Evolutionary conservation across 2,797 vertebrate genomes (phyloP).

Genomic region (Pampus argenteus): DNA sequence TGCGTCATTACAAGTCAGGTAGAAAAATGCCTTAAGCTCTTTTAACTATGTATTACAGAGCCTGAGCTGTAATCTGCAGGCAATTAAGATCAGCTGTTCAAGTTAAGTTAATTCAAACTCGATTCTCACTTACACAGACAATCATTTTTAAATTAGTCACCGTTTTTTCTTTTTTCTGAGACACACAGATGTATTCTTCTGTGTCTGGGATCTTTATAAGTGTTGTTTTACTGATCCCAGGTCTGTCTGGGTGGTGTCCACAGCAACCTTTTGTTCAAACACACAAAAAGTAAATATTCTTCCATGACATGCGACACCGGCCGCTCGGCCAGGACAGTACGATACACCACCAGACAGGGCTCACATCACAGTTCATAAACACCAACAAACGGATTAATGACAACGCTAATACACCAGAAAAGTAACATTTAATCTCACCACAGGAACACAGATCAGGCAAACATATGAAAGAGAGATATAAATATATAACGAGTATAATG

Average conservation of each 20-base stretch:
- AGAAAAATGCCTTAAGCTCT: constrained; percentile 65
- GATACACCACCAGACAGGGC: neutral
- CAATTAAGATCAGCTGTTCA: constrained; percentile 26
- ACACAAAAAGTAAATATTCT: constrained; percentile 44
- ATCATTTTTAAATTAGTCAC: neutral
- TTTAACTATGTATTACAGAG: constrained; percentile 62
- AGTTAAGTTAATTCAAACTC: constrained; percentile 29
- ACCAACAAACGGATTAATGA: neutral
- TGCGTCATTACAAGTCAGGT: constrained; percentile 70
- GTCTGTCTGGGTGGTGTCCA: constrained; percentile 21
- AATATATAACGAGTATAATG: neutral
- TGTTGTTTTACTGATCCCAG: constrained; percentile 14
- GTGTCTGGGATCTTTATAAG: neutral
- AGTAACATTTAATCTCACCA: neutral
- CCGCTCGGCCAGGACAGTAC: neutral
- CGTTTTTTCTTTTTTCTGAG: neutral
- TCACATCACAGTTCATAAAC: constrained; percentile 3
- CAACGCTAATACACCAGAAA: neutral
- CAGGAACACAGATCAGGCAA: neutral
- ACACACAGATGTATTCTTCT: neutral
- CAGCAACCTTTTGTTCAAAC: constrained; percentile 27
- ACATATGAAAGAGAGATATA: neutral
- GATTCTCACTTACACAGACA: constrained; percentile 3
- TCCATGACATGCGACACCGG: constrained; percentile 41
- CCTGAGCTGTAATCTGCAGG: constrained; percentile 51